These are phyloP conservation scores for Siniperca chuatsi DNA, from an alignment of 2,113 vertebrate genomes.

Conservation along the genomic window DNA sequence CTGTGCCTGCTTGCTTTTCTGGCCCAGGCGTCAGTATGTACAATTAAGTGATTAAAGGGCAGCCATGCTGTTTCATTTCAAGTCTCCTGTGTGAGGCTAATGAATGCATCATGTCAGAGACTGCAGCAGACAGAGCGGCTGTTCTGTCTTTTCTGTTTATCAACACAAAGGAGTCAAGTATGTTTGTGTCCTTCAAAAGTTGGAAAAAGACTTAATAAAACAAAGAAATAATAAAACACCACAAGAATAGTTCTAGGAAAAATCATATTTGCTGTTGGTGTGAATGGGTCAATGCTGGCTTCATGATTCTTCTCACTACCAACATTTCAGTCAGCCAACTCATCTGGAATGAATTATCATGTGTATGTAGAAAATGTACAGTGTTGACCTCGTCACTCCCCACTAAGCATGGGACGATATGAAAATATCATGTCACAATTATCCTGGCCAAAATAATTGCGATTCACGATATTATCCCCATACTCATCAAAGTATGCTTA, in stretches of 20 bases:
- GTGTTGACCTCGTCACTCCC: neutral
- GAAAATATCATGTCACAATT: too few relatives aligned
- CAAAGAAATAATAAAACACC: neutral
- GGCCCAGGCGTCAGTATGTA: neutral
- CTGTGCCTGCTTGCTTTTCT: neutral
- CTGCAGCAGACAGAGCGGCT: slow-evolving; percentile 16
- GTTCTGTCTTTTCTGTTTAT: neutral
- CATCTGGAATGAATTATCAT: neutral
- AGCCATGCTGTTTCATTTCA: slow-evolving; percentile 40
- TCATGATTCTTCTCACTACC: neutral
- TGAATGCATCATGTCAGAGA: slow-evolving; percentile 24
- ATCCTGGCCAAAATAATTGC: too few relatives aligned
- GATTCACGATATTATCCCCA: too few relatives aligned
- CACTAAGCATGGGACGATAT: neutral
- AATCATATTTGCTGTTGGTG: neutral
- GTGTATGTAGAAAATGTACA: neutral
- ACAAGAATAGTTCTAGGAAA: neutral
- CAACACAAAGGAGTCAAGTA: neutral
- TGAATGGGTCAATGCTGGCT: neutral
- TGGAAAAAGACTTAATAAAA: neutral
- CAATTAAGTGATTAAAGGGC: slow-evolving; percentile 45
- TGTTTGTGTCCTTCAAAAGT: neutral
- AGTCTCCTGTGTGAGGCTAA: slow-evolving; percentile 21
- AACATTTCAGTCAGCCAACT: neutral
- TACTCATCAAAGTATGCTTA: too few relatives aligned